Base-by-base conservation (phyloP, 2,888 invertebrate genomes). In the Coremacera marginata region DNA sequence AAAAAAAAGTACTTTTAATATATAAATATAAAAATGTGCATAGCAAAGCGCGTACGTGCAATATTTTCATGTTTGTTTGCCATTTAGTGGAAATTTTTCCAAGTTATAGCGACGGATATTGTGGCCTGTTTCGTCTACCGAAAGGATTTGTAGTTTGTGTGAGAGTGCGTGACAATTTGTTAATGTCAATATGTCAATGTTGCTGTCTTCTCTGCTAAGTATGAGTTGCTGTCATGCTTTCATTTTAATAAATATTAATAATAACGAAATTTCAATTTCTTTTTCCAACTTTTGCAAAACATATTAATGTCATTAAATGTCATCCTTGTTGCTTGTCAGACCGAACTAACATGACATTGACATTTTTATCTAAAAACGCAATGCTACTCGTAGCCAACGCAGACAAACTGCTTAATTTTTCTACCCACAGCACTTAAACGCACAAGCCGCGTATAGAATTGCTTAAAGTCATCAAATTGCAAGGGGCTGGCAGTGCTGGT, bases 201-300 rank as follows among this genome's bases (percentile, higher is more conserved):
- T n/a, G 34, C 31, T n/a, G 16, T 22, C 44, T 67, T 67, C 22
- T 67, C 5, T 52, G 16, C 16, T 51, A 7, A 25, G n/a, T 67
- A 27, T 11, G 22, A 22, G 11, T 68, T 25, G n/a, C 9, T 49
- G 25, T 68, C 14, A 14, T 25, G 5, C 31, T 52, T 19, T n/a
- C 1, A 11, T 16, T 27, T 51, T 27, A 51, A 16, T 22, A 49
- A 27, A 68, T 19, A 70, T 34, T 27, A 34, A 11, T n/a, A 65
- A 34, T 65, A 19, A 70, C 27, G 19, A 68, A 34, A 51, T 55
- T 70, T 70, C 70, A n/a, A 55, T 51, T 70, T n/a, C n/a, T n/a
- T n/a, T 70, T 34, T 34, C 49, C 37, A 49, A 27, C 31, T 51
- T 25, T 49, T n/a, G 31, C 70, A 57, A 52, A 34, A 52, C 27